Conservation (phyloP, 2,888 invertebrate genomes). For the Caenorhabditis sp. region DNA sequence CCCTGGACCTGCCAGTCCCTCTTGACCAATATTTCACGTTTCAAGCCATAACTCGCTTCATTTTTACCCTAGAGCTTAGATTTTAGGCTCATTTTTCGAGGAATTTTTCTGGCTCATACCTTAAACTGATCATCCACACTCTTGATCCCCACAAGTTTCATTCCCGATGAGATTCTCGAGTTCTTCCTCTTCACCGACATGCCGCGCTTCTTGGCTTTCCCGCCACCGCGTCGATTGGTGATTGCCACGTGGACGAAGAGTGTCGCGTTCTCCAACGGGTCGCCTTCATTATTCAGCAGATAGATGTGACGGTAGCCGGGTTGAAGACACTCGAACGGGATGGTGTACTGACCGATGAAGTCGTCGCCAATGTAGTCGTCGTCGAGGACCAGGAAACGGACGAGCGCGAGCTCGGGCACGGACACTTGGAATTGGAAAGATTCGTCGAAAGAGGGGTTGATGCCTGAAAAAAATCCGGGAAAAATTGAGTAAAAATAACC, state of each 20-base stretch:
- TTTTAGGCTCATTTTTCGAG: no score
- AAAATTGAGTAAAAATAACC: no score
- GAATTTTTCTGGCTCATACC: no score
- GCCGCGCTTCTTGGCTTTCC: conserved; percentile 84
- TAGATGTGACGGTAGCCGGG: conserved; percentile 86
- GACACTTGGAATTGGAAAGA: conserved; percentile 87
- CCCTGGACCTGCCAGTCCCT: no score
- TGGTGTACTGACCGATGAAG: conserved; percentile 87
- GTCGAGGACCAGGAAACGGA: conserved; percentile 86
- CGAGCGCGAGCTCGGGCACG: conserved; percentile 86
- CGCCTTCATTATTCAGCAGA: conserved; percentile 85
- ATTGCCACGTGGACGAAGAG: conserved; percentile 86
- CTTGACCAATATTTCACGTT: no score
- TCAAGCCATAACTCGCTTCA: no score
- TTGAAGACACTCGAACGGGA: conserved; percentile 86
- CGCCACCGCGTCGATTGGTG: conserved; percentile 86
- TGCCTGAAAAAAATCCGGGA: conserved; percentile 78
- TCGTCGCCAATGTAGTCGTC: conserved; percentile 86
- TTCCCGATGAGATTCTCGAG: conserved; percentile 82
- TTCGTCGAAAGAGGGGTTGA: conserved; percentile 87
- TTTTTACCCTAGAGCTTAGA: no score
- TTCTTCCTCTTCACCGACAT: conserved; percentile 84
- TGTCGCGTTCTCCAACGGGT: conserved; percentile 85
- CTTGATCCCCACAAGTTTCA: conserved; percentile 74
- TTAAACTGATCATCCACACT: conserved; percentile 86